phyloP scores from a whole-genome alignment of 2,888 invertebrate species.

The Cantharis lateralis region DNA sequence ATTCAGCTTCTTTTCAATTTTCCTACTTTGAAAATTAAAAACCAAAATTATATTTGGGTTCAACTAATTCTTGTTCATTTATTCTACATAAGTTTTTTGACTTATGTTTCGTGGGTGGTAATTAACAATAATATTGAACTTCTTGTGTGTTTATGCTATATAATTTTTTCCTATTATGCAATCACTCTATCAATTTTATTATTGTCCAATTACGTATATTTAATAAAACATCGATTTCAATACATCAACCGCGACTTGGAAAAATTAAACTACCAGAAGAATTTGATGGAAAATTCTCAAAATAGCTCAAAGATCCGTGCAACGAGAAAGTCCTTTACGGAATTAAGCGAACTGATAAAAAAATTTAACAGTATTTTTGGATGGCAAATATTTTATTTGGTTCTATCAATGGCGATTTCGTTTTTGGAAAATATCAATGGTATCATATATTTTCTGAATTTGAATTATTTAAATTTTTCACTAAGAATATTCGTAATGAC shows the following conservation, averaged over 20 bases:
- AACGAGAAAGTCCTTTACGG: not conserved
- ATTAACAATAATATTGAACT: accelerated
- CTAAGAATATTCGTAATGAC: not conserved
- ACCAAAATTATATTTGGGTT: not conserved
- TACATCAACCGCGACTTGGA: not conserved
- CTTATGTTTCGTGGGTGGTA: not conserved
- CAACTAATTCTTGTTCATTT: not conserved
- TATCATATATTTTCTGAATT: not conserved
- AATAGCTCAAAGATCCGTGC: not conserved
- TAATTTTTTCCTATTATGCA: not conserved
- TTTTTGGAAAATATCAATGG: not conserved
- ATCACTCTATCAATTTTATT: not conserved
- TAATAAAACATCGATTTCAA: not conserved
- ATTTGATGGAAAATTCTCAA: not conserved
- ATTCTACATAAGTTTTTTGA: not conserved
- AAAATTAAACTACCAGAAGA: not conserved
- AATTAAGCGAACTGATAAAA: not conserved
- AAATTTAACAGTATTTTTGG: not conserved
- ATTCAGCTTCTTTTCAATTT: not conserved
- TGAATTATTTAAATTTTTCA: not conserved
- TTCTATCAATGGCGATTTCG: not conserved
- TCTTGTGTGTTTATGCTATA: not conserved
- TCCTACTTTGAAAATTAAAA: not conserved
- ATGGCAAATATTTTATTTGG: not conserved
- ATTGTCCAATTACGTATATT: not conserved